These are phyloP conservation scores for Drosophila paucipuncta DNA, from an alignment of 2,888 invertebrate species.

Conservation along the genomic window DNA sequence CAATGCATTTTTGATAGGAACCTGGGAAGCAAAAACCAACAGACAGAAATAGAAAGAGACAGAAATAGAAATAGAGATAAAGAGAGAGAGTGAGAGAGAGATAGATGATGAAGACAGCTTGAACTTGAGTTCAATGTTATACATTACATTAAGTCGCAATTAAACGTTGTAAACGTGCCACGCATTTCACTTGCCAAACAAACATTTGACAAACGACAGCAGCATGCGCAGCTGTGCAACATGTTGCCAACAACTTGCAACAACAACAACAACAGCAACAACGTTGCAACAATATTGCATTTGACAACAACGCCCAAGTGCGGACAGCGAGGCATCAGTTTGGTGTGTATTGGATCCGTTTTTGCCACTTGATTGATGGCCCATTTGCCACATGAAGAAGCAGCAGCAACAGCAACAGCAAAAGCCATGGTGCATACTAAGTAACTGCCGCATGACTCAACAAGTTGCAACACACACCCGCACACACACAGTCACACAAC, in stretches of 20 bases:
- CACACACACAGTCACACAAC: slow-evolving; percentile 16
- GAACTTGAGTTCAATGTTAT: slow-evolving; percentile 57
- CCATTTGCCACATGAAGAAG: slow-evolving; percentile 35
- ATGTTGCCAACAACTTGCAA: slow-evolving; percentile 50
- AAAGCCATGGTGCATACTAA: slow-evolving; percentile 63
- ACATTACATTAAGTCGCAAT: slow-evolving; percentile 67
- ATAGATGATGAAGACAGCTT: neutral
- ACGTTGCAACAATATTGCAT: slow-evolving; percentile 7
- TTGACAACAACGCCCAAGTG: slow-evolving; percentile 31
- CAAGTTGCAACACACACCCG: slow-evolving; percentile 69
- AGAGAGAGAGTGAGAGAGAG: no score
- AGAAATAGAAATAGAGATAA: neutral
- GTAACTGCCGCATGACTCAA: slow-evolving; percentile 70
- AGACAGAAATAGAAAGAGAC: neutral
- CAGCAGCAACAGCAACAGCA: slow-evolving; percentile 2
- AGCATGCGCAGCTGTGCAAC: slow-evolving; percentile 45
- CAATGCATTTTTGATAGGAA: slow-evolving; percentile 39
- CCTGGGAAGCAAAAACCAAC: slow-evolving; percentile 16
- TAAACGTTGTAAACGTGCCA: slow-evolving; percentile 48
- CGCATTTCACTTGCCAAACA: slow-evolving; percentile 66
- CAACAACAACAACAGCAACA: neutral
- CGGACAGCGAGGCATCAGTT: slow-evolving; percentile 17
- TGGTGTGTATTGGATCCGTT: slow-evolving; percentile 48
- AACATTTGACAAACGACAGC: slow-evolving; percentile 36
- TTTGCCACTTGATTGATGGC: slow-evolving; percentile 66